phyloP scores from a whole-genome alignment of 1,140 invertebrate species.

The Aphaenogaster floridana region DNA sequence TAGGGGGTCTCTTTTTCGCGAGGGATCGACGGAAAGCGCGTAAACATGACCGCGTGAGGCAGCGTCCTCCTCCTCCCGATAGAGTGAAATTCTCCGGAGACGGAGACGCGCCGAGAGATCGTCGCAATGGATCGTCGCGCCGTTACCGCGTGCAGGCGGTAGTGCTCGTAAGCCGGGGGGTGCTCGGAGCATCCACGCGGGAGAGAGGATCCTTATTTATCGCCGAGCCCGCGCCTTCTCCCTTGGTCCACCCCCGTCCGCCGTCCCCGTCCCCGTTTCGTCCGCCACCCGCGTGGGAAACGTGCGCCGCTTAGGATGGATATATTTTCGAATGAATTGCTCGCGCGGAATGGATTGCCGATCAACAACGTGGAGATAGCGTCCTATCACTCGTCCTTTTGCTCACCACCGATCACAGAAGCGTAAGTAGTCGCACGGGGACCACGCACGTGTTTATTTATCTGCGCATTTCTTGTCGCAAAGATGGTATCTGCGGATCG shows the following conservation, averaged over 20 bases:
- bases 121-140: conserved; percentile 11
- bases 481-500: neutral
- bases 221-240: neutral
- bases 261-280: neutral
- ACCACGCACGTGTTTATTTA: neutral
- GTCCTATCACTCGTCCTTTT: conserved; percentile 84
- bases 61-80: neutral
- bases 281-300: conserved; percentile 23
- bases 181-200: conserved; percentile 18
- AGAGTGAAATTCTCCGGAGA: neutral
- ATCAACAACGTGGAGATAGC: conserved; percentile 81
- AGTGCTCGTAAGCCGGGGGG: conserved; percentile 27
- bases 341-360: conserved; percentile 72
- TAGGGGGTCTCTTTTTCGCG: neutral
- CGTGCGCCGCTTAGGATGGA: conserved; percentile 78
- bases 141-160: conserved; percentile 6
- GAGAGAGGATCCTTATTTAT: conserved; percentile 1
- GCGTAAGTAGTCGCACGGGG: conserved; percentile 81
- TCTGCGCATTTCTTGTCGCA: neutral
- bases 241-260: neutral
- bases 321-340: conserved; percentile 77
- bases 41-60: conserved; percentile 20
- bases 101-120: neutral
- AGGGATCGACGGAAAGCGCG: neutral
- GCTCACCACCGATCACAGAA: conserved; percentile 86